Evolutionary conservation across 2,113 vertebrate species (phyloP), one percentile per base, ranked within the genome.

Genomic region (Gasterosteus aculeatus): DNA sequence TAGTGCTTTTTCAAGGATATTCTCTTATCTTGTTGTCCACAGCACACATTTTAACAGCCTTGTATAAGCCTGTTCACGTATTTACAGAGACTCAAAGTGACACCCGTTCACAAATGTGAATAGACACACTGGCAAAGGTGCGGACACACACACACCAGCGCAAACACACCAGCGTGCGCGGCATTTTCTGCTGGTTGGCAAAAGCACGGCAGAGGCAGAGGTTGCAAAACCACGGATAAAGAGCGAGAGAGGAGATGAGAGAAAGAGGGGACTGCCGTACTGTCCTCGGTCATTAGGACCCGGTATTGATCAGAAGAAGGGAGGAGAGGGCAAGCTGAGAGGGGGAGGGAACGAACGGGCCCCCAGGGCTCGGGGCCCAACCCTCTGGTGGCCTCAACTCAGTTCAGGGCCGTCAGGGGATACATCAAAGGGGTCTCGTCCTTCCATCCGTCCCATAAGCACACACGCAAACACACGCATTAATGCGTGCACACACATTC

Each of bases 261-360:
- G 83, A 84, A 83, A 72, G 74, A 69, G 83, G 74, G 82, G 81
- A 77, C 64, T 80, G 74, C 69, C 83, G 70, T 60, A 63, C 82
- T 89, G 90, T 93, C 88, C 88, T 88, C 58, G 56, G 85, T 93
- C 91, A 93, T 94, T 92, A 93, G 91, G 86, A 85, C 74, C 57
- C 65, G 9, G 80, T 93, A 94, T 95, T 94, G 92, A 94, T 93
- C 91, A 92, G 78, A 88, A 82, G 76, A 85, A 84, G 80, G 81
- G 72, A 68, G 57, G 84, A 80, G 59, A 73, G 65, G 75, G 62
- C 70, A 74, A 76, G 72, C 76, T 81, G 87, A 78, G 72, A 81
- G 53, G 80, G 64, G 85, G 84, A 72, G 85, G 81, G 79, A 61
- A 53, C 69, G 78, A 83, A 85, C 57, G 31, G 74, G 75, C 84